Evolutionary conservation across 2,888 invertebrate species (phyloP), one percentile per base, ranked within the genome.

Genomic region (Leptopilina syphax): DNA sequence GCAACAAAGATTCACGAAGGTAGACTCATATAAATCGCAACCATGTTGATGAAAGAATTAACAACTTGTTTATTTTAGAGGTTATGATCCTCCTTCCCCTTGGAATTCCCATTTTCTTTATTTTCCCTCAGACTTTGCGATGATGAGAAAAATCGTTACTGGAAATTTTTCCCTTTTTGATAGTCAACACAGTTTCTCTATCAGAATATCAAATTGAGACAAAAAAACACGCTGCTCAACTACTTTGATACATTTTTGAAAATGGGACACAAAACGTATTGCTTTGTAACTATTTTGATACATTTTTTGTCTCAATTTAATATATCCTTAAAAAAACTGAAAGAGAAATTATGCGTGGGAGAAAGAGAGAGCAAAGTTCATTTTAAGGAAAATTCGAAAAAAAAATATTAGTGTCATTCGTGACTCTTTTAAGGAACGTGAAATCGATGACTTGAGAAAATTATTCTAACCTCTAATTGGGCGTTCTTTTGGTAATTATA

Each of bases 111-210:
- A 1, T 24, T 63, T 18, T 63, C 8, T 63, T 24, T 50, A 50
- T 9, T 63, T 24, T 18, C 63, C 24, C 24, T 63, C 24, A 63
- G 24, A 3, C 63, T 63, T 24, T 18, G 34, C 34, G 34, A 34
- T 34, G 63, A 63, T 8, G 63, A 24, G 24, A 63, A 63, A 63
- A 63, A 63, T 63, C 63, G 63, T 63, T 63, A 63, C 63, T 6
- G 7, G 24, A 10, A 10, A 50, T 50, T 50, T 63, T 24, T 24
- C 7, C 8, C 9, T 24, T 63, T 63, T 63, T 34, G 0, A 34
- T 3, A 4, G 3, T 34, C 3, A 34, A 34, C 34, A 34, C 34
- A 34, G 34, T 34, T 34, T 34, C 34, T 34, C 34, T 3, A 34
- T 18, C 18, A 34, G 4, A 3, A 34, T 3, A 34, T 34, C 34